Evolutionary conservation across 2,888 invertebrate genomes (phyloP).

Genomic region (Pseudococcus viburni): DNA sequence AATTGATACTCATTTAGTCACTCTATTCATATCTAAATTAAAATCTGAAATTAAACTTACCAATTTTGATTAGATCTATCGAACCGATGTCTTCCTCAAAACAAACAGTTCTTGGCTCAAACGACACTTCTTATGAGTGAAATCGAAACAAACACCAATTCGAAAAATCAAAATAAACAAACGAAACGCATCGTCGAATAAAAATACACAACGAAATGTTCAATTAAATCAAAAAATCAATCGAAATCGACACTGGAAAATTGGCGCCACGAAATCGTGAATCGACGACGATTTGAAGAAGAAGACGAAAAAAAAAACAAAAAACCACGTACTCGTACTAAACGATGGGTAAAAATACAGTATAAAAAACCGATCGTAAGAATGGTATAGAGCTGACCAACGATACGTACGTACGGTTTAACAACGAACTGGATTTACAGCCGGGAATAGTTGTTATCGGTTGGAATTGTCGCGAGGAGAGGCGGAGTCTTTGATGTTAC

Average conservation of each 20-base stretch:
- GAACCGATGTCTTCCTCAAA: too few relatives aligned
- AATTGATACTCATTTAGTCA: too few relatives aligned
- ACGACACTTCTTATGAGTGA: neutral
- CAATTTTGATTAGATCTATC: too few relatives aligned
- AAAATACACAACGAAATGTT: neutral
- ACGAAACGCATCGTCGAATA: neutral
- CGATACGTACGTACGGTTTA: conserved; percentile 41
- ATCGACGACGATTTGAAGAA: neutral
- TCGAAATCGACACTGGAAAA: neutral
- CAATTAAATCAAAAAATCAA: neutral
- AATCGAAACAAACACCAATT: neutral
- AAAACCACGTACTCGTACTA: neutral
- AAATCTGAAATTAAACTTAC: too few relatives aligned
- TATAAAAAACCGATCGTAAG: neutral
- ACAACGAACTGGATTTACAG: conserved; percentile 63
- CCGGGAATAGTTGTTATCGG: conserved; percentile 27
- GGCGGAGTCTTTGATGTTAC: conserved; percentile 58
- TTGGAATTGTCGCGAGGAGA: conserved; percentile 55
- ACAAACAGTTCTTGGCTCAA: neutral
- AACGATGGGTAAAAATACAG: neutral
- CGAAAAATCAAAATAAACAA: neutral
- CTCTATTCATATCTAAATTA: too few relatives aligned
- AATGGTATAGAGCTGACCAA: conserved; percentile 54
- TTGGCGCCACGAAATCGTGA: neutral
- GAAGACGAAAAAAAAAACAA: neutral